Evolutionary conservation across 2,797 vertebrate genomes (phyloP), one percentile per base, ranked within the genome.

Genomic region (Galago senegalensis): DNA sequence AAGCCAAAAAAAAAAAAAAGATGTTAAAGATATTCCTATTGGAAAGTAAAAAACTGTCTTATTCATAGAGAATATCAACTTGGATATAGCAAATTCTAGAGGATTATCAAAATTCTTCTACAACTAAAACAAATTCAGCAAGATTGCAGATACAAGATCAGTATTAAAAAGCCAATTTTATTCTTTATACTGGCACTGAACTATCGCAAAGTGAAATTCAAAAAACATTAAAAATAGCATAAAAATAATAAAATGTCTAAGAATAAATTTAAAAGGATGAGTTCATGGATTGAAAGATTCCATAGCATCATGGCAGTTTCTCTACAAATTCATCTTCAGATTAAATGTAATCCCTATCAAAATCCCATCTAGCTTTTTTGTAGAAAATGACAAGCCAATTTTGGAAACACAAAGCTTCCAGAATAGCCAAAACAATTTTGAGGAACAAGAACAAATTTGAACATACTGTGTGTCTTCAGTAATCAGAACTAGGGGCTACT

Each of bases 201-300:
- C 53, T 81, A 70, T 80, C 53, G 81, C n/a, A 84, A 75, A 90
- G 49, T 29, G 18, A 94, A 87, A 89, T 77, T 89, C 70, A 75
- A n/a, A 29, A 79, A 96, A 61, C 43, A 81, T 83, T 89, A 23
- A 87, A 97, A 87, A 73, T 67, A 43, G 12, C 46, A 75, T 63
- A 84, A 89, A 88, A 85, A 60, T 65, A 87, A 69, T 85, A 84
- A 90, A 72, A 72, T 81, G 21, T 46, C 37, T 65, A 75, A 29
- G 43, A 89, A 83, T 65, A 84, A 65, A 76, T 87, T 95, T 92
- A 70, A 73, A 53, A 53, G 49, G 14, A 53, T 53, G 4, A 34
- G 37, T 83, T 92, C 56, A 40, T 65, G 13, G 18, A 60, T 40
- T 75, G 65, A 18, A 79, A 82, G 82, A 81, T 23, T 58, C 1